Evolutionary conservation across 2,797 vertebrate species (phyloP), one percentile per base, ranked within the genome.

Genomic region (Rhyacichthys aspro): DNA sequence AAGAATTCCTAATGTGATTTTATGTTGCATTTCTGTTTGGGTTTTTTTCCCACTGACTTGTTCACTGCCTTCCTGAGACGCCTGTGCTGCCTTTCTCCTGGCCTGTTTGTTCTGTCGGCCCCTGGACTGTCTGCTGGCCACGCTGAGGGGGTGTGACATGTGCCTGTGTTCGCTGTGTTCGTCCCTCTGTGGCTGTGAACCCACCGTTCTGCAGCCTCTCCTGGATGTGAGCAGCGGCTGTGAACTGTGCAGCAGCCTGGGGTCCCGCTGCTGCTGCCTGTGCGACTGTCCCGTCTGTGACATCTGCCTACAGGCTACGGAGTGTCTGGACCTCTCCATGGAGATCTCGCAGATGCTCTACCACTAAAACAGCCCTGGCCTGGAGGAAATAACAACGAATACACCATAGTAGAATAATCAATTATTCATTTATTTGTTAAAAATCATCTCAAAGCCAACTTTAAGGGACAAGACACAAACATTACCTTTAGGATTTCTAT

Each of bases 311-410:
- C 86, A 86, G 12, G 79, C 89, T 0, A 79, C 90, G 0, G 92
- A 93, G 79, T 94, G 93, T 55, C 85, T 94, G 79, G 93, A 94
- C 66, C 87, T 94, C 0, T 84, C 86, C 18, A 90, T 93, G 89
- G 92, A 94, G 60, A 74, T 92, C 32, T 93, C 91, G 47, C 90
- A 92, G 61, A 90, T 94, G 89, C 76, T 94, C 70, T 77, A 90
- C 82, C 80, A 91, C 85, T 89, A 79, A 90, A 3, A 0, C 37
- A n/a, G 5, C 16, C 9, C 9, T 3, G 1, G 1, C 38, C 7
- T 8, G 15, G 8, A 1, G 49, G 10, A 56, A 81, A 65, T 8
- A 59, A 75, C n/a, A 58, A 74, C 57, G 58, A 15, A 43, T 55
- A 43, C n/a, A 17, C 12, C n/a, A 53, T 33, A 84, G 12, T 12